Base-by-base conservation (phyloP, 2,797 vertebrate species). In the Vultur gryphus region DNA sequence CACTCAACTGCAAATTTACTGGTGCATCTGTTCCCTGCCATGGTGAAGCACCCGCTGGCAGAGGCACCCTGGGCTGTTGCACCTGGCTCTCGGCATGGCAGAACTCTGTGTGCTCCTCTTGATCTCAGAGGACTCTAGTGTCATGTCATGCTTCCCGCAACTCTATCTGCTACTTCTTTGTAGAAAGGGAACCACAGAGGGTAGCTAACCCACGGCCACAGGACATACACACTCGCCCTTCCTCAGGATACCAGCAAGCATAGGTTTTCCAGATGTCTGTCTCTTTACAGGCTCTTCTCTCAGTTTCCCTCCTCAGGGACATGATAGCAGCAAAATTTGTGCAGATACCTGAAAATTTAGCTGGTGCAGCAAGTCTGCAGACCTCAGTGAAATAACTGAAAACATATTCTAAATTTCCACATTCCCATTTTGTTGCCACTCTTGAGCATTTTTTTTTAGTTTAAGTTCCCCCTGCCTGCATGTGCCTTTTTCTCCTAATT, bases 1-100 rank as follows among this genome's bases (percentile, higher is more conserved):
- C 41, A 59, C n/a, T 79, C 43, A 76, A 1, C 21, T n/a, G 48
- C 58, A 92, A 48, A 64, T 81, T 58, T 70, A 13, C 18, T 7
- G 4, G 13, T 21, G 26, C 25, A 16, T n/a, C 59, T 62, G 52
- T 62, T 14, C 49, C 20, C 46, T 0, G 0, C 18, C 6, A 0
- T 21, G 39, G 48, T 44, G 67, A 78, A 80, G 44, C 59, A 61
- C 24, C 16, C 2, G 1, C 48, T 62, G 59, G 29, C 35, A 81
- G 57, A 71, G 24, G 54, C 39, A 23, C 26, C 59, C 44, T 18
- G 49, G 44, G 57, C 76, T 80, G 26, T n/a, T 39, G 7, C 39
- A 44, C 13, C 35, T 48, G 54, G 39, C 11, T 51, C 19, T n/a
- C 9, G 6, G 43, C 39, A 8, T 7, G 51, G 41, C 64, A 93